phyloP scores from a whole-genome alignment of 2,797 vertebrate genomes.

The Yasuhikotakia modesta region DNA sequence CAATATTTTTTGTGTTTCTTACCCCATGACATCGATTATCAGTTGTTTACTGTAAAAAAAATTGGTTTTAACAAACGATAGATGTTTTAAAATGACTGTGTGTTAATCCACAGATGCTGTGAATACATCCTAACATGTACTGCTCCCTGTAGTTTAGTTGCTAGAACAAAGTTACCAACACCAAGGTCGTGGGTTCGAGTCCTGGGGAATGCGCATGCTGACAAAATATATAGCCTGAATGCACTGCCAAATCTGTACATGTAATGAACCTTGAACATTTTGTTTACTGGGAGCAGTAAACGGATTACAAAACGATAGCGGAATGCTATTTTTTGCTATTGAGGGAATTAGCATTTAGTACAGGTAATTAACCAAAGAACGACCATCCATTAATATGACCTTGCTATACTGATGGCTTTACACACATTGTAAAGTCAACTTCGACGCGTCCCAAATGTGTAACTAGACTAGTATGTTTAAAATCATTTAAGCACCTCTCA shows the following conservation, averaged over 20 bases:
- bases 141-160: neutral
- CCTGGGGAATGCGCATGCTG: neutral
- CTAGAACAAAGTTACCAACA: neutral
- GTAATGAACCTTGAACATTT: no score
- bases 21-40: no score
- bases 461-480: slow-evolving; percentile 71
- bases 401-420: slow-evolving; percentile 53
- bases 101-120: no score
- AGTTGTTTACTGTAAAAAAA: no score
- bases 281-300: neutral
- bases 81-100: neutral
- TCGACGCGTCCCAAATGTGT: slow-evolving; percentile 48
- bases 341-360: slow-evolving; percentile 35
- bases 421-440: slow-evolving; percentile 50
- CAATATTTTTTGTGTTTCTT: no score
- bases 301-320: neutral
- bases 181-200: neutral
- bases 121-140: no score
- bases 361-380: slow-evolving; percentile 52
- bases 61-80: neutral
- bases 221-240: no score
- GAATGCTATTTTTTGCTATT: slow-evolving; percentile 25
- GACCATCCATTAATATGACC: slow-evolving; percentile 54
- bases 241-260: no score
- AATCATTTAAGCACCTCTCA: slow-evolving; percentile 71